Conservation (phyloP, 2,888 invertebrate genomes). For the Monochamus alternatus region DNA sequence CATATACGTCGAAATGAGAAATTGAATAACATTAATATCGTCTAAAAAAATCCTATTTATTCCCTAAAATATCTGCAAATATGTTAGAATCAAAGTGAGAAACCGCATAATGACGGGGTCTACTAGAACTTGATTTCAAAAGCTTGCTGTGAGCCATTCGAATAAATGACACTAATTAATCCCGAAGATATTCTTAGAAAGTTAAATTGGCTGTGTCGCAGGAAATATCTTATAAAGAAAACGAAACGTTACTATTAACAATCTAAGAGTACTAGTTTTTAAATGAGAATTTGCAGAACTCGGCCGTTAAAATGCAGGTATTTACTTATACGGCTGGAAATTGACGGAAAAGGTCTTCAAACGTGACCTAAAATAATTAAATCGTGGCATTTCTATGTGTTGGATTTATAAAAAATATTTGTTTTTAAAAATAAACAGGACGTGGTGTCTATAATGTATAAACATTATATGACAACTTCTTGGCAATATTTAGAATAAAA, state of each 20-base stretch:
- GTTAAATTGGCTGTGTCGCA: conserved; percentile 21
- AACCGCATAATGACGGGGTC: conserved; percentile 50
- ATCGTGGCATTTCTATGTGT: too few species aligned
- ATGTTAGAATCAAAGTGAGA: conserved; percentile 44
- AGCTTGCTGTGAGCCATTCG: conserved; percentile 37
- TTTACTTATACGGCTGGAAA: too few species aligned
- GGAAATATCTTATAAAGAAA: conserved; percentile 13
- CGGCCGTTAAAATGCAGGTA: too few species aligned
- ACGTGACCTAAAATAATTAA: too few species aligned
- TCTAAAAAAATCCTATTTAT: conserved; percentile 41
- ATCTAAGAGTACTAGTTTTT: not conserved
- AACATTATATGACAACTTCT: too few species aligned
- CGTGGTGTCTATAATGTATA: too few species aligned
- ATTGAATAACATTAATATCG: conserved; percentile 48
- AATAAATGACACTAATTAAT: conserved; percentile 54
- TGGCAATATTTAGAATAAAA: too few species aligned
- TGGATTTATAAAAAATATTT: too few species aligned
- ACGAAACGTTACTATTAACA: conserved; percentile 3
- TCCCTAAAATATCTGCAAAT: conserved; percentile 36
- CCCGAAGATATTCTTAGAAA: conserved; percentile 41
- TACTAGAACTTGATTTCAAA: conserved; percentile 18
- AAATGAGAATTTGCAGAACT: too few species aligned
- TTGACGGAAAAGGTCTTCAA: too few species aligned
- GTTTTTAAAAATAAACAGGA: too few species aligned
- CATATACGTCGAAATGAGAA: conserved; percentile 45